Percentiles rank a stretch among this genome's conserved stretches.
Conservation (phyloP, 2,113 vertebrate genomes). For the Quiscalus mexicanus region DNA sequence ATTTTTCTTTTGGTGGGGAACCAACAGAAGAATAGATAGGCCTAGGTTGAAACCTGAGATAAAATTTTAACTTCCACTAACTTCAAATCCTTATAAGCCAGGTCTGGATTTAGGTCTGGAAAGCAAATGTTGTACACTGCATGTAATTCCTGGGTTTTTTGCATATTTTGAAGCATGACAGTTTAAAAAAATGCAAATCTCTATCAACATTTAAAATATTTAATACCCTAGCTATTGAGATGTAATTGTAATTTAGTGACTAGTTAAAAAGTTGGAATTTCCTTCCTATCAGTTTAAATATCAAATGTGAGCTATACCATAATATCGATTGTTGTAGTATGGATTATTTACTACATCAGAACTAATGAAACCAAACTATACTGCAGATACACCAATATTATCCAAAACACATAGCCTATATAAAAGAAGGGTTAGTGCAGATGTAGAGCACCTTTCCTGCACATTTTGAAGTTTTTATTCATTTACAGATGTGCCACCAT, state of each 20-base stretch:
- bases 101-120: background rate
- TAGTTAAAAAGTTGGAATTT: background rate
- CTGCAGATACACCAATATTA: background rate
- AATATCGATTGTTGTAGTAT: background rate
- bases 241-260: background rate
- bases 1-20: background rate
- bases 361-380: background rate
- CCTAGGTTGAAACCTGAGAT: background rate
- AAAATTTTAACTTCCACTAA: background rate
- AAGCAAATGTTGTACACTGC: accelerated
- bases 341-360: background rate
- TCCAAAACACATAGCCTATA: background rate
- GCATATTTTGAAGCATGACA: background rate
- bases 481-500: slow-evolving; percentile 3
- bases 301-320: background rate
- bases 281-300: background rate
- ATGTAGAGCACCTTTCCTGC: slow-evolving; percentile 27
- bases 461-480: background rate
- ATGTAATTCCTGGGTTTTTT: background rate
- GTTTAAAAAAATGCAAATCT: background rate
- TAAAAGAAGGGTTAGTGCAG: background rate
- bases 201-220: background rate
- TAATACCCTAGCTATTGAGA: background rate
- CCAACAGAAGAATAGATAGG: background rate
- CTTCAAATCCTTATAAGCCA: background rate